Percentiles rank a stretch among this genome's conserved stretches.
phyloP scores from a whole-genome alignment of 2,797 vertebrate species.

The Tauraco hartlaubi region DNA sequence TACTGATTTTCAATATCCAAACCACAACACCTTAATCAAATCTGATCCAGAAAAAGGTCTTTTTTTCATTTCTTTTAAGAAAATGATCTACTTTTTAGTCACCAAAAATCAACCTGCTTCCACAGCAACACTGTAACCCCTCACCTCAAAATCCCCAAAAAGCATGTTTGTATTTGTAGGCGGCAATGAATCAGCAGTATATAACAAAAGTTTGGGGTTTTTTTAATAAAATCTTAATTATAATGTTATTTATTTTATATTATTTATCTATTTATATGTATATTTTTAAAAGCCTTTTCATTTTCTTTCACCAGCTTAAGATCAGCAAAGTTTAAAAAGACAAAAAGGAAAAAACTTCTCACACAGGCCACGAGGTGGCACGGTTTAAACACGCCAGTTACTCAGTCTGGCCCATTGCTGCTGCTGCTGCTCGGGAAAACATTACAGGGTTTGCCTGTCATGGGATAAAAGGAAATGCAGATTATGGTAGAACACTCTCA shows the following conservation, averaged over 20 bases:
- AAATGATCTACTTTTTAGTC: not conserved
- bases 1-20: not conserved
- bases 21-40: not conserved
- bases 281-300: fast-evolving
- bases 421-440: not conserved
- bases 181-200: not conserved
- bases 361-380: conserved; percentile 67
- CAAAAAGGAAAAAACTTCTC: not conserved
- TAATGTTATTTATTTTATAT: not conserved
- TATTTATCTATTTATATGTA: not conserved
- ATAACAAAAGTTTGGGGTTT: fast-evolving
- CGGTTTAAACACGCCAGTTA: not conserved
- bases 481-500: not conserved
- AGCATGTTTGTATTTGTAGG: not conserved
- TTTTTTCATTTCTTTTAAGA: not conserved
- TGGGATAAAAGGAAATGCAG: not conserved
- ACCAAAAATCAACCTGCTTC: not conserved
- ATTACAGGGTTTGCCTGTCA: not conserved
- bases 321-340: not conserved
- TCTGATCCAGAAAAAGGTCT: fast-evolving
- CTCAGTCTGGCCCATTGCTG: fast-evolving
- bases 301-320: not conserved
- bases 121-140: not conserved
- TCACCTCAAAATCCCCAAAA: not conserved
- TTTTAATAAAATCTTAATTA: not conserved